Base-by-base conservation (phyloP, 2,113 vertebrate species). In the Alligator sinensis region DNA sequence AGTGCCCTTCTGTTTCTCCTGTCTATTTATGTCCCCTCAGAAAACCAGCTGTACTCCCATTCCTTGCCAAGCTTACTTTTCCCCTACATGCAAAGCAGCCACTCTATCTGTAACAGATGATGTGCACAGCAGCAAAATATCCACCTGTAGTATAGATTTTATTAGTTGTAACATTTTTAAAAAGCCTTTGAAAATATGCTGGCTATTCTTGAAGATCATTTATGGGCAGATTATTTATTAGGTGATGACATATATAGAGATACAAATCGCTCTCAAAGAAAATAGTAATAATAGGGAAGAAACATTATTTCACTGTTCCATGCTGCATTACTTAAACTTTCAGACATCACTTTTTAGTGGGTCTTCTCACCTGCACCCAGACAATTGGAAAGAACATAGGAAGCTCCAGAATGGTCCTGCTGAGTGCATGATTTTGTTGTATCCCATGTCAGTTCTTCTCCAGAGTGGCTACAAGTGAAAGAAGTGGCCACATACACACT, bases 221-320 rank as follows among this genome's bases (percentile, higher is more conserved):
- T 47, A n/a, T 8, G 82, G 78, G 3, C 64, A 90, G 58, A 84
- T 80, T 16, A 54, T 2, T 0, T 86, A 3, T 76, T 89, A 22
- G 17, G 24, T 34, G 3, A 4, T 77, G 16, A 54, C 80, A 30
- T 34, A 86, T 25, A 80, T 30, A 30, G 15, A 89, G 93, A 62
- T 25, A 28, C 2, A 77, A 2, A 9, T 19, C 12, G 78, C 74
- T 47, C 47, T 47, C 47, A 47, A 93, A 77, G n/a, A 82, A 25
- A 1, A 80, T 0, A 47, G 0, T 10, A 57, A 27, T 64, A 15
- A 14, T 11, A 68, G 55, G 6, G 8, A 86, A 28, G 22, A 90
- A 6, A 82, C 3, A 1, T 0, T 0, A 27, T 54, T 3, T 77
- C 38, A 25, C 27, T 74, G 4, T 5, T 88, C 16, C 3, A 30